These are phyloP conservation scores for Ectropis crepuscularia DNA, from an alignment of 2,888 invertebrate genomes.

Conservation along the genomic window DNA sequence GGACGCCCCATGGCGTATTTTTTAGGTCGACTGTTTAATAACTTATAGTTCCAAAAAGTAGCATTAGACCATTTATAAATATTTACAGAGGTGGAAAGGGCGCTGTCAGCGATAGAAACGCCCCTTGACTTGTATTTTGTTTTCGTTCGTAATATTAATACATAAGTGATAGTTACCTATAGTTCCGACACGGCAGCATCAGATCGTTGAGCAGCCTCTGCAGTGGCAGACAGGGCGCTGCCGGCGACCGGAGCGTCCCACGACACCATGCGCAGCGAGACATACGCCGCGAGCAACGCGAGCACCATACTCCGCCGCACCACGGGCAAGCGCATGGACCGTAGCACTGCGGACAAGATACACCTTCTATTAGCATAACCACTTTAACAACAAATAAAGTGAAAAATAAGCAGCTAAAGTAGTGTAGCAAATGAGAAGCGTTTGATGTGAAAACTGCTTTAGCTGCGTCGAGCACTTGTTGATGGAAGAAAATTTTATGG, in stretches of 20 bases:
- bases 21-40: too few relatives aligned
- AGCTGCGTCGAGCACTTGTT: too few relatives aligned
- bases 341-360: conserved; percentile 62
- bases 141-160: neutral
- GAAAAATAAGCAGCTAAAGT: neutral
- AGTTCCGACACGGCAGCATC: conserved; percentile 78
- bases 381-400: neutral
- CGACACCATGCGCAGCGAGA: conserved; percentile 79
- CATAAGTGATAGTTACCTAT: conserved; percentile 58
- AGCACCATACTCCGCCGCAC: conserved; percentile 80
- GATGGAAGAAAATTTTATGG: too few relatives aligned
- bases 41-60: too few relatives aligned
- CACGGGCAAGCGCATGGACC: conserved; percentile 78
- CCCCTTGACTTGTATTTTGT: too few relatives aligned
- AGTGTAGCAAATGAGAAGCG: too few relatives aligned
- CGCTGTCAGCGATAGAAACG: too few relatives aligned
- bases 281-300: conserved; percentile 71
- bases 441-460: too few relatives aligned
- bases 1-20: too few relatives aligned
- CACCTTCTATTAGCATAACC: neutral
- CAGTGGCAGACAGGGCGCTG: conserved; percentile 71
- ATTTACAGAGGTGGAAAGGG: too few relatives aligned
- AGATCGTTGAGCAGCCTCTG: conserved; percentile 77
- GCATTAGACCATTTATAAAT: too few relatives aligned
- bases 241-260: conserved; percentile 67